phyloP scores from a whole-genome alignment of 1,140 invertebrate genomes.

The Trissolcus basalis region DNA sequence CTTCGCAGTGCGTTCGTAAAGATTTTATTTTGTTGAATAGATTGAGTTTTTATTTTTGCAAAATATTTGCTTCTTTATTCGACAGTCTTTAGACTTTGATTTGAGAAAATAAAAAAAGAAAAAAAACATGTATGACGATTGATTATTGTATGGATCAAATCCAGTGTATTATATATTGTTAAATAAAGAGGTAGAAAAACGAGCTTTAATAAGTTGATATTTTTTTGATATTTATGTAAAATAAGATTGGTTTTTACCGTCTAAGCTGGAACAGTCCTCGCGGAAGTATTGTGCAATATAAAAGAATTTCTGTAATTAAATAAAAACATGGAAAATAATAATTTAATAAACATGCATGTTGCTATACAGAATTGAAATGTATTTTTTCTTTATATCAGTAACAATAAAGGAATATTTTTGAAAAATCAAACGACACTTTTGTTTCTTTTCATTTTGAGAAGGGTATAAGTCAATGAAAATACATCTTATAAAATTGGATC shows the following conservation, averaged over 20 bases:
- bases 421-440: too few species aligned
- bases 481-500: constrained; percentile 64
- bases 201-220: too few species aligned
- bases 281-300: constrained; percentile 48
- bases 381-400: constrained; percentile 14
- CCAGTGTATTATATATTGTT: constrained; percentile 12
- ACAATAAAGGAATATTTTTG: not conserved
- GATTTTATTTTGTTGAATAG: too few species aligned
- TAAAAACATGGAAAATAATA: constrained; percentile 72
- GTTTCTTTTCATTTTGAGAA: not conserved
- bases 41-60: too few species aligned
- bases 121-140: too few species aligned
- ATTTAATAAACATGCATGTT: constrained; percentile 74
- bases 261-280: constrained; percentile 45
- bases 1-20: too few species aligned
- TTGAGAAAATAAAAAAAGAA: not conserved
- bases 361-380: constrained; percentile 65
- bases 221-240: too few species aligned
- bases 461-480: constrained; percentile 18
- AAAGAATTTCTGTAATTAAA: constrained; percentile 50
- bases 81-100: not conserved
- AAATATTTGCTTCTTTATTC: too few species aligned
- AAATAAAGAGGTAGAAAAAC: not conserved
- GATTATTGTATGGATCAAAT: too few species aligned
- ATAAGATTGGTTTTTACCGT: too few species aligned